phyloP scores from a whole-genome alignment of 2,113 vertebrate species.

The Corvus cornix region DNA sequence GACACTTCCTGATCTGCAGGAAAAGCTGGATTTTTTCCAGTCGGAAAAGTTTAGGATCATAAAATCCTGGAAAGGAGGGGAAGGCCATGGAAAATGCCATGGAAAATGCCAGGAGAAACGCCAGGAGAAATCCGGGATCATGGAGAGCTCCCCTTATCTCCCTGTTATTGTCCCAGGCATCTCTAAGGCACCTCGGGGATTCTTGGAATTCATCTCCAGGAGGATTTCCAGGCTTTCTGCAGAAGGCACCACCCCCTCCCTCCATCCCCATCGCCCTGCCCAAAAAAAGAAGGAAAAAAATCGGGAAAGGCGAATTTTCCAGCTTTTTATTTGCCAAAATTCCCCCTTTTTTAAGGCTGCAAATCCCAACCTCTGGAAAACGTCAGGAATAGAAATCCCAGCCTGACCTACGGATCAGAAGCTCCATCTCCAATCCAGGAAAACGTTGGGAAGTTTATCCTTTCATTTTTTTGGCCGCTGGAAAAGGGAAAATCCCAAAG shows the following conservation, averaged over 20 bases:
- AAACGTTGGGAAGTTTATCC: neutral
- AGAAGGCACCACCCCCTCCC: neutral
- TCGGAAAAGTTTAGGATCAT: rapidly evolving
- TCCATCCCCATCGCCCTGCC: rapidly evolving
- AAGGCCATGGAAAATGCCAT: no score
- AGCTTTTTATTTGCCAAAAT: neutral
- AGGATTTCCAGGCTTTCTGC: neutral
- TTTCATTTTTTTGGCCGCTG: neutral
- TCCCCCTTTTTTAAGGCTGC: neutral
- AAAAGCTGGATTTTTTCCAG: neutral
- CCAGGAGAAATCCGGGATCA: neutral
- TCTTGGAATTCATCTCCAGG: neutral
- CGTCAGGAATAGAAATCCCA: neutral
- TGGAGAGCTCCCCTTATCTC: neutral
- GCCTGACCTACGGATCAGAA: neutral
- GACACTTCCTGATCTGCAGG: neutral
- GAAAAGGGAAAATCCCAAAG: neutral
- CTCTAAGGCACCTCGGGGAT: neutral
- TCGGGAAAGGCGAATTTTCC: neutral
- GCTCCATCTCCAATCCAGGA: neutral
- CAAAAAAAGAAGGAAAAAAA: neutral
- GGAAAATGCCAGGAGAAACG: neutral
- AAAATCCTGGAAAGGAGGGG: neutral
- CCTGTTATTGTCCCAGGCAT: neutral
- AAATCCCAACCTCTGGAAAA: neutral